These are phyloP conservation scores for Acronicta leporina DNA, from an alignment of 2,888 invertebrate genomes.

Conservation along the genomic window DNA sequence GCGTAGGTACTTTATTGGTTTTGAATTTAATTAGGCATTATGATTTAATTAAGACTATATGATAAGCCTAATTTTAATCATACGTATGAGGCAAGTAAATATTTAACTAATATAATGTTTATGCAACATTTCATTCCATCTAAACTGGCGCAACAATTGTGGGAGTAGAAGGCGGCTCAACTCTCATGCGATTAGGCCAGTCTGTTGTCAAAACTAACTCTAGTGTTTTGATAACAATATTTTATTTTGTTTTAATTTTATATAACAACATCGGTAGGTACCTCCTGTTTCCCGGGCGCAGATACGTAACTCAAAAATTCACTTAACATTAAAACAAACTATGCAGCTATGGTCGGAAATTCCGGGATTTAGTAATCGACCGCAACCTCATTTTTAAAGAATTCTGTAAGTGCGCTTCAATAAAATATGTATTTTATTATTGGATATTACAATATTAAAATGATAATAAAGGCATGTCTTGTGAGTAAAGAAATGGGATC, in stretches of 20 bases:
- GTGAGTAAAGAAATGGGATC: slow-evolving; percentile 28
- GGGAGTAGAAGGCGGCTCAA: slow-evolving; percentile 56
- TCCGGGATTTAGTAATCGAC: neutral
- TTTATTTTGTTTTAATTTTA: slow-evolving; percentile 45
- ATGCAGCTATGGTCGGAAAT: neutral
- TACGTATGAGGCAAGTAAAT: slow-evolving; percentile 24
- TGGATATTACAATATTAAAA: slow-evolving; percentile 15
- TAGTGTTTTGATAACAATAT: slow-evolving; percentile 69
- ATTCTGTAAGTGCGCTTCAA: slow-evolving; percentile 12
- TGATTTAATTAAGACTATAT: too few relatives aligned
- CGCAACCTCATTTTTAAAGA: slow-evolving; percentile 12
- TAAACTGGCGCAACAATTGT: slow-evolving; percentile 67
- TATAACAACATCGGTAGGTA: slow-evolving; percentile 3
- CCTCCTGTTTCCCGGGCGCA: slow-evolving; percentile 13
- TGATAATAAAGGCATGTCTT: too few relatives aligned
- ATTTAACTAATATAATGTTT: slow-evolving; percentile 49
- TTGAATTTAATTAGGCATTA: neutral
- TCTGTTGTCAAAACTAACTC: slow-evolving; percentile 67
- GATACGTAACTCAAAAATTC: neutral
- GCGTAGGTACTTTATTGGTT: slow-evolving; percentile 8
- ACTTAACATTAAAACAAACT: neutral
- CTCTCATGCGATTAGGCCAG: slow-evolving; percentile 65
- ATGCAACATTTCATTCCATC: slow-evolving; percentile 41
- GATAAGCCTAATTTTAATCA: neutral
- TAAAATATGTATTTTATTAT: slow-evolving; percentile 17